These are phyloP conservation scores for Amphiprion clarkii DNA, from an alignment of 2,797 vertebrate genomes.

Conservation along the genomic window DNA sequence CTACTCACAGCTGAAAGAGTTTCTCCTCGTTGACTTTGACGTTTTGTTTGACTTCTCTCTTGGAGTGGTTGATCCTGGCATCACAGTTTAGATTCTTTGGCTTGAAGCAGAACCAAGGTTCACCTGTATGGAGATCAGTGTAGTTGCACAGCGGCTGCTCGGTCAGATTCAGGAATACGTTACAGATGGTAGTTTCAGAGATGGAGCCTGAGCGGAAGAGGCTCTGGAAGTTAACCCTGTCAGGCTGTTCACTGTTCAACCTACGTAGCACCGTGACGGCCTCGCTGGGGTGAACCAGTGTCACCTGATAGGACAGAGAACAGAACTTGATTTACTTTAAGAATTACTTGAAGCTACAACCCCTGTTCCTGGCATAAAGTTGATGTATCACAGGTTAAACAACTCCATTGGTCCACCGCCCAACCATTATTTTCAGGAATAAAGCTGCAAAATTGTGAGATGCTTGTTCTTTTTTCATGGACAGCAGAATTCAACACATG, in stretches of 20 bases:
- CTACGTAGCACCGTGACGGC: slow-evolving; percentile 26
- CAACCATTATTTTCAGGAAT: too few species aligned
- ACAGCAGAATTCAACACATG: too few species aligned
- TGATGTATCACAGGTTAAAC: too few species aligned
- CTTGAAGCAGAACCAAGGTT: slow-evolving; percentile 95
- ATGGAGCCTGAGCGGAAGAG: slow-evolving; percentile 86
- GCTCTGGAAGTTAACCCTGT: slow-evolving; percentile 88
- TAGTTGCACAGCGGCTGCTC: slow-evolving; percentile 89
- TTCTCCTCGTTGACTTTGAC: slow-evolving; percentile 85
- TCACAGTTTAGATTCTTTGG: slow-evolving; percentile 90
- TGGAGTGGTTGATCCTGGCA: slow-evolving; percentile 88
- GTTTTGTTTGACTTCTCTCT: slow-evolving; percentile 86
- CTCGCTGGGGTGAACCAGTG: slow-evolving; percentile 40
- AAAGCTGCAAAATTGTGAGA: too few species aligned
- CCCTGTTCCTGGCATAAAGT: too few species aligned
- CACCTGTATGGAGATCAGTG: slow-evolving; percentile 90
- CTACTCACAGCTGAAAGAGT: slow-evolving; percentile 89
- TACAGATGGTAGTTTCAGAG: slow-evolving; percentile 89
- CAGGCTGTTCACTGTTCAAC: slow-evolving; percentile 21
- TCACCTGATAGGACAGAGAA: slow-evolving; percentile 19
- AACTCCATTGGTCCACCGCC: too few species aligned
- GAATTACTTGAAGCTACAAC: too few species aligned
- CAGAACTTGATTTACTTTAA: not conserved
- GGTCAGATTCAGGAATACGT: slow-evolving; percentile 86
- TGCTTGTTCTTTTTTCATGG: too few species aligned